phyloP scores from a whole-genome alignment of 2,113 vertebrate genomes.

The Ellobius talpinus region DNA sequence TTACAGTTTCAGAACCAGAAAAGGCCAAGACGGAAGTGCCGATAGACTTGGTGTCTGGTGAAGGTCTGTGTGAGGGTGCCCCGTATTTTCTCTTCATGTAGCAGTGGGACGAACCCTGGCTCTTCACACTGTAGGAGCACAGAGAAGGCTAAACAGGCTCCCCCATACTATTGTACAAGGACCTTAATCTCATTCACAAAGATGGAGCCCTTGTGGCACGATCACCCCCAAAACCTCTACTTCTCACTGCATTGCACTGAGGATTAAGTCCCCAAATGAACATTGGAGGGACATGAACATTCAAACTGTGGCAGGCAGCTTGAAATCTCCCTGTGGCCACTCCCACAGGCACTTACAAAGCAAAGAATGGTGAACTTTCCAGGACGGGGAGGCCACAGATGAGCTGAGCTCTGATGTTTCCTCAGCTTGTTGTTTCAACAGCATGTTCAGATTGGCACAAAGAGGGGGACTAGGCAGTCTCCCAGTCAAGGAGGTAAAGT shows the following conservation, averaged over 20 bases:
- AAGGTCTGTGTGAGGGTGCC: not conserved
- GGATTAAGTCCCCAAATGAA: not conserved
- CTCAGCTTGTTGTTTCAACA: not conserved
- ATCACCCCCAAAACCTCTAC: not conserved
- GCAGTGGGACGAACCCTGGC: not conserved
- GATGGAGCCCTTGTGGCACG: not conserved
- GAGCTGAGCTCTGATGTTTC: not conserved
- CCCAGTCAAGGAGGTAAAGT: not conserved
- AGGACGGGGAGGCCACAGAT: not conserved
- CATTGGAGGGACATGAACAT: not conserved
- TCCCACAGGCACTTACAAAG: not conserved
- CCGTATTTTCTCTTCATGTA: not conserved
- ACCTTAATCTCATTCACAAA: not conserved
- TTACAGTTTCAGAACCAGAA: not conserved
- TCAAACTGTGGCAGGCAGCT: not conserved
- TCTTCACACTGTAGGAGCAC: not conserved
- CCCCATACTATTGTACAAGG: not conserved
- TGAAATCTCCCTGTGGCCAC: not conserved
- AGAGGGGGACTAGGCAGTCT: not conserved
- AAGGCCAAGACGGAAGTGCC: not conserved
- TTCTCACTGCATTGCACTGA: not conserved
- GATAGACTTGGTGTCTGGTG: not conserved
- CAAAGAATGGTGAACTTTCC: not conserved
- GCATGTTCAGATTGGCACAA: not conserved
- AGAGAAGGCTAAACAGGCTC: not conserved